A percentile compares a stretch with the other conserved stretches of the same genome.
These are phyloP conservation scores for Merluccius polli DNA, from an alignment of 2,797 vertebrate genomes.

Conservation along the genomic window DNA sequence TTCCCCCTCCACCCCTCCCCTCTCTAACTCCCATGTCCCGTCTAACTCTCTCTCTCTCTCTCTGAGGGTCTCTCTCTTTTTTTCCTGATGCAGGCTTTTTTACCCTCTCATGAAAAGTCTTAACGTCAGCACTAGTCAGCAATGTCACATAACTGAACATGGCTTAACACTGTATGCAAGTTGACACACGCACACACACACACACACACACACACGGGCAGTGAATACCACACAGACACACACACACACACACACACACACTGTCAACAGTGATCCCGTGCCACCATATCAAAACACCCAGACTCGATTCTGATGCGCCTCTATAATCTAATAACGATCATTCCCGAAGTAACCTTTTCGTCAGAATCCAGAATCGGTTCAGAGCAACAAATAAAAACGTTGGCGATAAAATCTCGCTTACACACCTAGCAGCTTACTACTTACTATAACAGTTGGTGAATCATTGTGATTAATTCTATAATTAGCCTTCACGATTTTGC, in stretches of 20 bases:
- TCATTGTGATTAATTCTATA: constrained; percentile 63
- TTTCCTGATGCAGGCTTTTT: constrained; percentile 70
- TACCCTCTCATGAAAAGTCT: constrained; percentile 56
- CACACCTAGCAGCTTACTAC: no score
- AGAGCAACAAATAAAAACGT: neutral
- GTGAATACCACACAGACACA: constrained; percentile 6
- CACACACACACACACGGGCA: constrained; percentile 10
- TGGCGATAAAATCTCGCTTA: no score
- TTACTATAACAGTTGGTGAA: constrained; percentile 13
- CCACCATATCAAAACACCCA: constrained; percentile 36
- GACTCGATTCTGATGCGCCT: constrained; percentile 12
- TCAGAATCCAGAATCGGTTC: no score
- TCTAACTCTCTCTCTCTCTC: constrained; percentile 8
- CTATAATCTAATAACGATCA: constrained; percentile 27
- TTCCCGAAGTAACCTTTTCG: constrained; percentile 5
- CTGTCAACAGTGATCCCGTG: constrained; percentile 47
- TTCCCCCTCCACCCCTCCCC: no score
- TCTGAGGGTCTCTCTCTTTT: constrained; percentile 63
- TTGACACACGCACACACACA: constrained; percentile 46
- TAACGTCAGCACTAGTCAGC: constrained; percentile 74
- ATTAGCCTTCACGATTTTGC: constrained; percentile 65
- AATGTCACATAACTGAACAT: constrained; percentile 73
- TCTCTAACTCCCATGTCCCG: neutral
- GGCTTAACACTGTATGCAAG: constrained; percentile 59
- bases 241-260: neutral